A percentile compares a stretch with the other conserved stretches of the same genome.
Conservation (phyloP, 30 jellyfish, hydroid and myxozoan genomes). For the Pelagia noctiluca region DNA sequence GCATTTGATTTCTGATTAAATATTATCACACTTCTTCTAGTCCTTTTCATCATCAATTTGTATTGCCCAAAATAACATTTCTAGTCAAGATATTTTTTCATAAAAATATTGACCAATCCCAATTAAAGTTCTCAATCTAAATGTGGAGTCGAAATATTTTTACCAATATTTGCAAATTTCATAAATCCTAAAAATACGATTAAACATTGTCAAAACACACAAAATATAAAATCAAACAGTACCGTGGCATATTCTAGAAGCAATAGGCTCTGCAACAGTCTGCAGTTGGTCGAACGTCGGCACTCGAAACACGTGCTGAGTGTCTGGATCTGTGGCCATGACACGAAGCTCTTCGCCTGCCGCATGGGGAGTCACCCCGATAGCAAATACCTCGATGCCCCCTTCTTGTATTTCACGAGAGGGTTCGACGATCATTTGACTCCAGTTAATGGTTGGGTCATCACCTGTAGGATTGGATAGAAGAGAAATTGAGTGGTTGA, state of each 20-base stretch:
- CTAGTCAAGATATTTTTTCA: no score
- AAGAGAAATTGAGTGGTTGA: no score
- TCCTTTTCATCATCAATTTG: no score
- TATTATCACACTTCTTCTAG: no score
- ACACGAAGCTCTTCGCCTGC: slow-evolving; percentile 84
- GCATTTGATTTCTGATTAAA: no score
- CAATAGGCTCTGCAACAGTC: slow-evolving; percentile 79
- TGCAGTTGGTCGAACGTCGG: slow-evolving; percentile 77
- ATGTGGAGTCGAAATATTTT: no score
- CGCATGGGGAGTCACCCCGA: slow-evolving; percentile 85
- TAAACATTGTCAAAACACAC: not conserved
- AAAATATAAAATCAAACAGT: slow-evolving; percentile 28
- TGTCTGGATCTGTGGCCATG: slow-evolving; percentile 82
- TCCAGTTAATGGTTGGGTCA: slow-evolving; percentile 95
- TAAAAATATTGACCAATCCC: no score
- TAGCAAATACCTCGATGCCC: slow-evolving; percentile 89
- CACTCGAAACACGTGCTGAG: slow-evolving; percentile 78
- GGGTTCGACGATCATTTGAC: slow-evolving; percentile 88
- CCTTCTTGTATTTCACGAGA: slow-evolving; percentile 83
- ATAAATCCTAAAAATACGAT: slow-evolving; percentile 7
- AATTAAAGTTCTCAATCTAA: no score
- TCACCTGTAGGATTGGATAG: slow-evolving; percentile 73
- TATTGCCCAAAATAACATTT: no score
- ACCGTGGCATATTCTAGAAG: slow-evolving; percentile 87
- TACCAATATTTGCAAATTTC: no score